Evolutionary conservation across 2,797 vertebrate genomes (phyloP).

Genomic region (Tadarida brasiliensis): DNA sequence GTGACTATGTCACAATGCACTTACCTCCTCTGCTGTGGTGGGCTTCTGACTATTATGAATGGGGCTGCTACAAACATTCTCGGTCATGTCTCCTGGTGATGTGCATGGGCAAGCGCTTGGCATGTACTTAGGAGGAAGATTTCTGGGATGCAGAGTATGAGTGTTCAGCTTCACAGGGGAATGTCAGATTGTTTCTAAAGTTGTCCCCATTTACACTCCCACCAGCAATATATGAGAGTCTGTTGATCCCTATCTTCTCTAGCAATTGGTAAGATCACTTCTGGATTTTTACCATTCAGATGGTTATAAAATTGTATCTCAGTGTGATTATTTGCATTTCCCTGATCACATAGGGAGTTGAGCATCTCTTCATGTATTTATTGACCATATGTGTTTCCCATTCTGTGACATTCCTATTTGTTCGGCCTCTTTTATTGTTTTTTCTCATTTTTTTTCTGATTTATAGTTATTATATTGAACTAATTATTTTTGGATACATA

Average conservation of each 20-base stretch:
- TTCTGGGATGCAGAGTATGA: background rate
- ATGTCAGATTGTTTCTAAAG: background rate
- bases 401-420: conserved; percentile 23
- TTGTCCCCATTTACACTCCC: background rate
- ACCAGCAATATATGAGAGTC: background rate
- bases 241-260: background rate
- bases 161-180: background rate
- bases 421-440: background rate
- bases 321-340: background rate
- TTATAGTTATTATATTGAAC: background rate
- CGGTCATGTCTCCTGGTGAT: background rate
- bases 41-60: background rate
- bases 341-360: background rate
- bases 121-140: background rate
- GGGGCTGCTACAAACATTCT: background rate
- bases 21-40: background rate
- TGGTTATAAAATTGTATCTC: background rate
- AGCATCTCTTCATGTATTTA: background rate
- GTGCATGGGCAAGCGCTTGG: background rate
- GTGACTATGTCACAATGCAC: background rate
- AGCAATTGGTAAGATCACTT: conserved; percentile 1
- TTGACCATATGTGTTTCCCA: background rate
- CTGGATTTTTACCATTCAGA: background rate
- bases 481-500: background rate
- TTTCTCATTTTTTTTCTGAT: background rate